Evolutionary conservation across 1,140 invertebrate genomes (phyloP), one percentile per base, ranked within the genome.

Genomic region (Drosophila malerkotliana): DNA sequence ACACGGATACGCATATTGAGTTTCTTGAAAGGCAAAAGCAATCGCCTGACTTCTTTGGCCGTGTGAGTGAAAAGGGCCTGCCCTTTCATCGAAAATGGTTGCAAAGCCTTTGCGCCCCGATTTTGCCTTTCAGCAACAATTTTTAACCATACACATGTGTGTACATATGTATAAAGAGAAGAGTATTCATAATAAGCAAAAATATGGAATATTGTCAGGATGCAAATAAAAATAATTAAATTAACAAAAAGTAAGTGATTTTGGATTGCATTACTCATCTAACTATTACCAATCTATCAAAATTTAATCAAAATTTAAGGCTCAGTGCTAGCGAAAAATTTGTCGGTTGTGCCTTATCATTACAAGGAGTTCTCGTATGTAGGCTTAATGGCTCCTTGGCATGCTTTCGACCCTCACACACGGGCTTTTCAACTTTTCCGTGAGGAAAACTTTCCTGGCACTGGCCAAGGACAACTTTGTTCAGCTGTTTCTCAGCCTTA

Each of bases 1-100:
- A 87, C 83, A 79, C 75, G 77, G 62, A 69, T 81, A 83, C 83
- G 83, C 75, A 83, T 72, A 82, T 88, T 88, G 82, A 88, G 83
- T 69, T 81, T 60, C 82, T 79, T 87, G 78, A 88, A 87, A 71
- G 75, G 71, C 72, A 87, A 72, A 72, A 68, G 78, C 83, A 85
- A 64, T 69, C 72, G 81, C 45, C 66, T 66, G 67, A 85, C 77
- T 69, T 68, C 53, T 67, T 39, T 66, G 58, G 51, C 57, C 63
- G 47, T 60, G 47, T 55, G 44, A 26, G 41, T 8, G 30, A 55
- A 48, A 18, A 9, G 15, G 41, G 14, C 41, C 14, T 15, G 41
- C 14, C 41, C 41, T 44, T 44, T 18, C 41, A 44, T 44, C 41
- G 15, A 18, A 48, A n/a, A n/a, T 37, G 24, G 39, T 9, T 24